These are phyloP conservation scores for Lycaon pictus DNA, from an alignment of 2,113 vertebrate species.

Conservation along the genomic window DNA sequence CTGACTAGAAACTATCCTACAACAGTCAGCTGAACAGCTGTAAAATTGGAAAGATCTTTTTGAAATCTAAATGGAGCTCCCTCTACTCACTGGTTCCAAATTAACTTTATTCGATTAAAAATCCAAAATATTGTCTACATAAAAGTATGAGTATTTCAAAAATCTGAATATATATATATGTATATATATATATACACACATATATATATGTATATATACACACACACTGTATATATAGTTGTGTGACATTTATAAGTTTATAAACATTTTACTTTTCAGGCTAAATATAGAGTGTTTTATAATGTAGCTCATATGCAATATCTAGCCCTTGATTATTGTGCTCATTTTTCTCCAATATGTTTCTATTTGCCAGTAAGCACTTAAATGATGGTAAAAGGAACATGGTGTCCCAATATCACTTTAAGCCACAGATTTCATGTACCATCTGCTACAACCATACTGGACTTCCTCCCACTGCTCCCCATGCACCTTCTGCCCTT, in stretches of 20 bases:
- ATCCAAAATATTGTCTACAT: not conserved
- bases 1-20: not conserved
- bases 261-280: not conserved
- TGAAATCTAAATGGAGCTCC: not conserved
- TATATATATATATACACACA: not conserved
- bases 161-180: not conserved
- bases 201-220: not conserved
- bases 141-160: not conserved
- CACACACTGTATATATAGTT: no score
- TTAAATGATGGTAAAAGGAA: constrained; percentile 4
- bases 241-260: not conserved
- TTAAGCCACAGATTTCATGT: not conserved
- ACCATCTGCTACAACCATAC: not conserved
- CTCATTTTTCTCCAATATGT: not conserved
- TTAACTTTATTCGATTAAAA: constrained; percentile 10
- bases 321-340: not conserved
- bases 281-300: not conserved
- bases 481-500: not conserved
- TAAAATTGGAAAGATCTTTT: not conserved
- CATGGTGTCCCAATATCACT: not conserved
- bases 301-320: not conserved
- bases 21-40: not conserved
- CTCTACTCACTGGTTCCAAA: not conserved
- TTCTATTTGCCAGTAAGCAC: not conserved
- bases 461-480: not conserved